Conservation (phyloP, 2,888 invertebrate genomes). For the Aquatica leii region DNA sequence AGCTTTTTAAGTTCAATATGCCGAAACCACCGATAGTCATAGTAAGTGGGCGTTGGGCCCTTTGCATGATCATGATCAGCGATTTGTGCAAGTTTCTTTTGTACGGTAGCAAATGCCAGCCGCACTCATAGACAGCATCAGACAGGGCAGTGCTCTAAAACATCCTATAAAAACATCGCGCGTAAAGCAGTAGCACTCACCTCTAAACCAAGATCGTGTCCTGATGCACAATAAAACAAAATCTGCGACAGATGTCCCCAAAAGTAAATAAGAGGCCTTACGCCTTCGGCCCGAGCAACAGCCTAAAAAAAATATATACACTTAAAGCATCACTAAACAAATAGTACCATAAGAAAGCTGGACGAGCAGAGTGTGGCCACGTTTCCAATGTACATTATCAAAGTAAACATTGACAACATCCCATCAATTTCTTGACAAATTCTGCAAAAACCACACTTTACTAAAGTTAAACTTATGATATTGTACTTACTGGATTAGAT, state of each 20-base stretch:
- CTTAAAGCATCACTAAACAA: background rate
- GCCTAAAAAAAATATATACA: conserved; percentile 11
- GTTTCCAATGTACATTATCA: conserved; percentile 15
- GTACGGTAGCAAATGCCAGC: conserved; percentile 14
- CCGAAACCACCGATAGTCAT: conserved; percentile 18
- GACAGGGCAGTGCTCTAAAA: conserved; percentile 12
- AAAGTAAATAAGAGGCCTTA: background rate
- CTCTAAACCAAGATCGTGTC: conserved; percentile 11
- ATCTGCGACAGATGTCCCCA: conserved; percentile 14
- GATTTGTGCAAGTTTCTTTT: conserved; percentile 9
- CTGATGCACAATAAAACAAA: conserved; percentile 13
- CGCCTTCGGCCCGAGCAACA: background rate
- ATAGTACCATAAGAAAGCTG: conserved; percentile 10
- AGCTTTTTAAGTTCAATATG: conserved; percentile 6
- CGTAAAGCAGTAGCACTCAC: background rate
- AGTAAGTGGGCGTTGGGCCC: conserved; percentile 8
- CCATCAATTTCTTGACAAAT: conserved; percentile 11
- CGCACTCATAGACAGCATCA: conserved; percentile 10
- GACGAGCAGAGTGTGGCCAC: conserved; percentile 7
- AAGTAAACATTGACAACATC: conserved; percentile 9
- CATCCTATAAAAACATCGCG: background rate
- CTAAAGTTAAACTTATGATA: background rate
- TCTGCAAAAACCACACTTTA: conserved; percentile 6
- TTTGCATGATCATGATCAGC: conserved; percentile 11
- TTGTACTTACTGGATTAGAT: conserved; percentile 2